Base-by-base conservation (phyloP, 2,888 invertebrate species). In the Lamproptera curius region DNA sequence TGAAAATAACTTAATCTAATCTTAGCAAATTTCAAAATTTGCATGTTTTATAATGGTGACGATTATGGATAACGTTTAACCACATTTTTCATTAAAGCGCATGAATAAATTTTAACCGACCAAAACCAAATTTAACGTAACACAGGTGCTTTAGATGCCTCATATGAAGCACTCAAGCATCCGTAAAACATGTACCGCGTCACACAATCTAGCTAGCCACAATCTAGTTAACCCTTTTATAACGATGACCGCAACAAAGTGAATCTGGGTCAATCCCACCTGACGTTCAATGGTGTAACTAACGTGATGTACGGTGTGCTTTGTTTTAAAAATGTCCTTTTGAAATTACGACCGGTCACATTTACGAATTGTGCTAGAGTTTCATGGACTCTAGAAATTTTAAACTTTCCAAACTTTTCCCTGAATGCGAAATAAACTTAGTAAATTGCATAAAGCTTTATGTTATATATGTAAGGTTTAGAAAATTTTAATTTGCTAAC, bases 161-260 rank as follows among this genome's bases (percentile, higher is more conserved):
- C 14, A 17, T 26, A 15, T 23, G 35, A 35, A 35, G 31, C 16
- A 15, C 4, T 31, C 13, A 14, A 31, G 38, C n/a, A 14, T 17
- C 44, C 37, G 17, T 44, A 36, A 38, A 44, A 44, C 20, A 38
- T 33, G 31, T 38, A 38, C 39, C 39, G 33, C 40, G 46, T 46
- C 33, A 20, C 35, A 15, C 44, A 20, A 40, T 39, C 36, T 20
- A 43, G 13, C 39, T 34, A 39, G 26, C 31, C 20, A 38, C n/a
- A n/a, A n/a, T n/a, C n/a, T n/a, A 38, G 23, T 33, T 16, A 42
- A 48, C 14, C 48, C 38, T 48, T 45, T 48, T 48, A 48, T 39
- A 28, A 14, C 42, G 33, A 13, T 2, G 38, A 34, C 42, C 38
- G 26, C 39, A 34, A 43, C 48, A 39, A 39, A 34, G 42, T 23